Base-by-base conservation (phyloP, 2,888 invertebrate genomes). In the Phymatocera aterrima region DNA sequence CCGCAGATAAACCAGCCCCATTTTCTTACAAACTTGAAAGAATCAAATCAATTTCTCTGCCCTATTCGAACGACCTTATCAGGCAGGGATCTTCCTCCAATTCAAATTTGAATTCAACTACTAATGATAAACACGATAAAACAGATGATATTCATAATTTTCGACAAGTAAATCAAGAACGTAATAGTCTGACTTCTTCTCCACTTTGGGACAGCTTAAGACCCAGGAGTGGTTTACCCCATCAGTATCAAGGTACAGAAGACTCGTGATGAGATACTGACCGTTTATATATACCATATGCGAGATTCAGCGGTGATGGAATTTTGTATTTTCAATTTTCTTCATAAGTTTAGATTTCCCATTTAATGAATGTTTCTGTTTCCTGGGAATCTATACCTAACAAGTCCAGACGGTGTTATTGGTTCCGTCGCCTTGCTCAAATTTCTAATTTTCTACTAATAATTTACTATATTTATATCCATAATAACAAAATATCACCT, bases 181-280 rank as follows among this genome's bases (percentile, higher is more conserved):
- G 82, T 83, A 87, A 88, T 80, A 82, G 84, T 81, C 82, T 87
- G 81, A 82, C 82, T 72, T 83, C 82, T 72, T 83, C 86, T 79
- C 82, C 85, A 57, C 85, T 88, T 61, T 89, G 89, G 88, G 87
- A 89, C 85, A 89, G 86, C 84, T 83, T 88, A 77, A 87, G 87
- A 80, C 84, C 86, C 70, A 87, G 88, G 84, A 87, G 84, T 81
- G 88, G 87, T 82, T 84, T 89, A 79, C 85, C 87, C 80, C 88
- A 88, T 85, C 89, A 88, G 85, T 89, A 89, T 87, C 88, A 88
- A 89, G 89, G 89, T 89, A 89, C 87, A 86, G 87, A 88, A 84
- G 88, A 87, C 78, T 84, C 84, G 79, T 88, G 84, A 88, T n/a
- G n/a, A 86, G 54, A 54, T 18, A 54, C 80, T 79, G 80, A 78